Base-by-base conservation (phyloP, 1,140 invertebrate genomes). In the Helicoverpa zea region DNA sequence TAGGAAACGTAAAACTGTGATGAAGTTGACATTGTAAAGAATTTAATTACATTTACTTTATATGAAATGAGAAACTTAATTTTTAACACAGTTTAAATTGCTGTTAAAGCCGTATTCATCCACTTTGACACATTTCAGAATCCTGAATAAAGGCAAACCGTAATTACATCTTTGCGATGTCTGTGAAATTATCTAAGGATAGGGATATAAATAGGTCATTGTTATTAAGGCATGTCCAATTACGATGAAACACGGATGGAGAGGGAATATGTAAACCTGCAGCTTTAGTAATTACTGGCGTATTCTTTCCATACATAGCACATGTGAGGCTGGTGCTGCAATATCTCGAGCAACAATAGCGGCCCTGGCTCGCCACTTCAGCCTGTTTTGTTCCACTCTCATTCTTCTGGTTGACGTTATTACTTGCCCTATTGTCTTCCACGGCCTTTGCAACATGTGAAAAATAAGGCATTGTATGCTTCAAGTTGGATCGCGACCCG, bases 331-430 rank as follows among this genome's bases (percentile, higher is more conserved):
- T 81, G 80, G 79, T 75, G 77, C 52, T 76, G 72, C 56, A 72
- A 80, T 82, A 83, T 80, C 77, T 83, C 61, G 54, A 23, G n/a
- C 83, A 87, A 92, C 90, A 92, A 92, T 89, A 80, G 51, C 84
- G 87, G 84, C 88, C 83, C 84, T 81, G 87, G 84, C 85, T 86
- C 81, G 80, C 85, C 88, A 87, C 90, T 91, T 88, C 90, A 91
- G 83, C 81, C 79, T 82, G 88, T 91, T 89, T 91, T 92, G 91
- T 92, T 89, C 87, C 83, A 81, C 79, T 79, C 81, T 87, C 84
- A 90, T 91, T 92, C 90, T 91, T 92, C 86, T 85, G 83, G 84
- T 83, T 87, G 88, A 88, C 89, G 89, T 91, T 91, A 91, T 91
- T 89, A 90, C 87, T 90, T 85, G 76, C 85, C 82, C 85, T 83